Conservation (phyloP, 2,797 vertebrate genomes). For the Pempheris klunzingeri region DNA sequence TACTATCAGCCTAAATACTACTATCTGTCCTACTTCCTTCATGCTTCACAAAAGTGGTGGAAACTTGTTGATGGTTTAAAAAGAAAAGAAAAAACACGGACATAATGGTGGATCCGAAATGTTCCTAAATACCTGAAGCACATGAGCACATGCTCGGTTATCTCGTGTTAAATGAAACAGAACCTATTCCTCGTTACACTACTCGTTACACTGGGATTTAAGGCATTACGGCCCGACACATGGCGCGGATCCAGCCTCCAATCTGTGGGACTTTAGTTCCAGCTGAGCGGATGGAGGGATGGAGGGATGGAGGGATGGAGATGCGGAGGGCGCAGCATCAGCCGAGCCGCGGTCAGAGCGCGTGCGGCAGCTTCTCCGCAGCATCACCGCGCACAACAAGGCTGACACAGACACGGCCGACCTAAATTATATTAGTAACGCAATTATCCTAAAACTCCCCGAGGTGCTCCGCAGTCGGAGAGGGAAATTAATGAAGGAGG, state of each 20-base stretch:
- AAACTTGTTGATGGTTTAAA: not conserved
- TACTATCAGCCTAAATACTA: too few species aligned
- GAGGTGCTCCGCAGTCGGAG: conserved; percentile 63
- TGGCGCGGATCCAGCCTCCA: conserved; percentile 39
- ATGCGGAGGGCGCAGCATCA: conserved; percentile 53
- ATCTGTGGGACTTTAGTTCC: conserved; percentile 46
- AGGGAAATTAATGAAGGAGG: conserved; percentile 75
- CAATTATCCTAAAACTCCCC: conserved; percentile 81
- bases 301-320: conserved; percentile 48
- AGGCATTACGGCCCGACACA: conserved; percentile 20
- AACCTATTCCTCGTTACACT: not conserved
- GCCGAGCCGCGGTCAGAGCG: conserved; percentile 40
- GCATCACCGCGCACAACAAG: conserved; percentile 36
- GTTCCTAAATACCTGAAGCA: too few species aligned
- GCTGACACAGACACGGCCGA: conserved; percentile 61
- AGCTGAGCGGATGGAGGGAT: too few species aligned
- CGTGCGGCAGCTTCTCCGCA: conserved; percentile 36
- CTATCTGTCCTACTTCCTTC: not conserved
- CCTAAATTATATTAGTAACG: conserved; percentile 79
- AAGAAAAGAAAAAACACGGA: too few species aligned
- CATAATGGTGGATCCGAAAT: too few species aligned
- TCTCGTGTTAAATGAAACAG: not conserved
- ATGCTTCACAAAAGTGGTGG: not conserved
- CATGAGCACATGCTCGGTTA: too few species aligned
- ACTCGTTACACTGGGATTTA: conserved; percentile 26